Evolutionary conservation across 1,140 invertebrate species (phyloP), one percentile per base, ranked within the genome.

Genomic region (Daktulosphaira vitifoliae): DNA sequence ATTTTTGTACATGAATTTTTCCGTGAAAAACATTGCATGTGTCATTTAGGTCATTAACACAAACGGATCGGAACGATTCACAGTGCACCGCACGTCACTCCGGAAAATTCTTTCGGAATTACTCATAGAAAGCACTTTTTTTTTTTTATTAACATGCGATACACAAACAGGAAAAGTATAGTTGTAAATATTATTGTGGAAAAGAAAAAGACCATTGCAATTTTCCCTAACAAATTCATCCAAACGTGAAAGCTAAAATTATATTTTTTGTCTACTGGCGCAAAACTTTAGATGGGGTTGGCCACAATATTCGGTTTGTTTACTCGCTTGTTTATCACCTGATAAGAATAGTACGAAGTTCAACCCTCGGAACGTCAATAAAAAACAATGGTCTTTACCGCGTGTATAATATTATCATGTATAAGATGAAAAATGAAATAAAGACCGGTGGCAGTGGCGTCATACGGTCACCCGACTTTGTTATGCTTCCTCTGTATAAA

Each of bases 261-360:
- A 33, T 16, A 54, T 54, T 38, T 48, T 54, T 13, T 39, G 16
- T 53, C 29, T 20, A 15, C 29, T 13, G 11, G 15, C 49, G 23
- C 18, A 7, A 18, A n/a, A n/a, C n/a, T 20, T 38, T 54, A 3
- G 4, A 1, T 18, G 13, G 38, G 38, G 38, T 22, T 26, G 53
- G 53, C 29, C 38, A 15, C 54, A 59, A 46, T 59, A 46, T 46
- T 39, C 54, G 54, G 39, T 26, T 46, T 29, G 54, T 59, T 59
- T 46, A 46, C 54, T 29, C 42, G 54, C 54, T 59, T 59, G 54
- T 59, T 59, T 59, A 59, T 59, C 54, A 59, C 54, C 54, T 59
- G 54, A 59, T 59, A 59, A 59, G 54, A 25, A 59, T 23, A 59
- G n/a, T n/a, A n/a, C n/a, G n/a, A n/a, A n/a, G n/a, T n/a, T n/a